Conservation (phyloP, 2,113 vertebrate species). For the Clarias magur region DNA sequence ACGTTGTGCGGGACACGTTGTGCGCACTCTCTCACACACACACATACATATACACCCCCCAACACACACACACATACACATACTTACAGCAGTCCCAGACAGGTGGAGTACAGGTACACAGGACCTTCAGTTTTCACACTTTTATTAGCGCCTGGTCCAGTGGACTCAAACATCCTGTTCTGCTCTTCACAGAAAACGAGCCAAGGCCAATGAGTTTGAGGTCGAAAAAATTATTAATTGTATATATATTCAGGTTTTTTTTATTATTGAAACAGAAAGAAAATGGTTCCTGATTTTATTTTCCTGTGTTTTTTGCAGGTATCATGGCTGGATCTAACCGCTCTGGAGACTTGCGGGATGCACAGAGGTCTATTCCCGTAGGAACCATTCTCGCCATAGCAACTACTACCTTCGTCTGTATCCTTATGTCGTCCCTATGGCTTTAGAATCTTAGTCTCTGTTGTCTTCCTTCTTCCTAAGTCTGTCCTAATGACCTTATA, state of each 20-base stretch:
- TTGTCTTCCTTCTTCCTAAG: neutral
- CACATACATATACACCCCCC: no score
- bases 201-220: no score
- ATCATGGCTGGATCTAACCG: constrained; percentile 98
- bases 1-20: no score
- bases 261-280: neutral
- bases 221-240: neutral
- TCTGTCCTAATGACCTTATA: neutral
- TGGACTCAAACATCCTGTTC: no score
- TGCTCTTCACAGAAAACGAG: no score
- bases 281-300: neutral
- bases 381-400: constrained; percentile 93
- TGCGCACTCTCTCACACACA: no score
- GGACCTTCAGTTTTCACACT: no score
- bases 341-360: constrained; percentile 91
- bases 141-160: no score
- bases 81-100: no score
- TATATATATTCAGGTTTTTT: no score
- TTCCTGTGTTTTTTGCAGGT: constrained; percentile 66
- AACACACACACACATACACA: no score
- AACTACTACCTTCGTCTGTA: constrained; percentile 95
- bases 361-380: constrained; percentile 93
- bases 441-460: neutral
- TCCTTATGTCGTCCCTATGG: constrained; percentile 68
- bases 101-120: no score